These are phyloP conservation scores for Phymatocera aterrima DNA, from an alignment of 2,888 invertebrate genomes.

Conservation along the genomic window DNA sequence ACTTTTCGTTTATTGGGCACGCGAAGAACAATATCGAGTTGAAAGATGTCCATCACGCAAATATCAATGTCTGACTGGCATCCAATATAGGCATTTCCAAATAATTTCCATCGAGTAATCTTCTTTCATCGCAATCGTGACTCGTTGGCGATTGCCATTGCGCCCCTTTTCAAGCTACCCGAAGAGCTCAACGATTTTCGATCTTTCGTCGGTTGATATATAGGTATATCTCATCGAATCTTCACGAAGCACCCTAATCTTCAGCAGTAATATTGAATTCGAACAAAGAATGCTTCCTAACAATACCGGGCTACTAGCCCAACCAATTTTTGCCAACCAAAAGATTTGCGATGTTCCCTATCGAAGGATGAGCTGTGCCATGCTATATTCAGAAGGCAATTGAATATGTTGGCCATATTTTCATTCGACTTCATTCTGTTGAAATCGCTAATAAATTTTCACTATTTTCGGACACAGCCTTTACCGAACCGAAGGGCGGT, in stretches of 20 bases:
- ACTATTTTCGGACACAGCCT: not conserved
- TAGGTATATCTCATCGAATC: not conserved
- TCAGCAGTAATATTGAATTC: constrained; percentile 27
- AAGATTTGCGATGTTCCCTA: constrained; percentile 19
- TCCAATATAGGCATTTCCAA: not conserved
- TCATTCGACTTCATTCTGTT: not conserved
- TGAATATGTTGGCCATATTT: constrained; percentile 3
- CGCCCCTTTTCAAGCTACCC: not conserved
- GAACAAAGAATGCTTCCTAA: constrained; percentile 25
- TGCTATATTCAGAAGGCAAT: not conserved
- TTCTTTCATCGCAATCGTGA: constrained; percentile 10
- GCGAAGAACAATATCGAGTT: not conserved
- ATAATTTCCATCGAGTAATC: constrained; percentile 21
- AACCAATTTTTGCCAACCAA: constrained; percentile 8
- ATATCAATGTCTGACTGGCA: not conserved
- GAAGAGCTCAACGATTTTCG: constrained; percentile 1
- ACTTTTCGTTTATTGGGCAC: not conserved
- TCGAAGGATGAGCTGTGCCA: constrained; percentile 16
- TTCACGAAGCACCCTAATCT: constrained; percentile 18
- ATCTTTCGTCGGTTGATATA: constrained; percentile 7
- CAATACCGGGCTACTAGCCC: constrained; percentile 8
- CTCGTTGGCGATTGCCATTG: not conserved
- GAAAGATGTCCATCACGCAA: not conserved
- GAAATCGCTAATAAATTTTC: not conserved
- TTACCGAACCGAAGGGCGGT: not conserved